Percentiles rank a stretch among this genome's conserved stretches.
Conservation (phyloP, 2,113 vertebrate genomes). For the Collichthys lucidus region DNA sequence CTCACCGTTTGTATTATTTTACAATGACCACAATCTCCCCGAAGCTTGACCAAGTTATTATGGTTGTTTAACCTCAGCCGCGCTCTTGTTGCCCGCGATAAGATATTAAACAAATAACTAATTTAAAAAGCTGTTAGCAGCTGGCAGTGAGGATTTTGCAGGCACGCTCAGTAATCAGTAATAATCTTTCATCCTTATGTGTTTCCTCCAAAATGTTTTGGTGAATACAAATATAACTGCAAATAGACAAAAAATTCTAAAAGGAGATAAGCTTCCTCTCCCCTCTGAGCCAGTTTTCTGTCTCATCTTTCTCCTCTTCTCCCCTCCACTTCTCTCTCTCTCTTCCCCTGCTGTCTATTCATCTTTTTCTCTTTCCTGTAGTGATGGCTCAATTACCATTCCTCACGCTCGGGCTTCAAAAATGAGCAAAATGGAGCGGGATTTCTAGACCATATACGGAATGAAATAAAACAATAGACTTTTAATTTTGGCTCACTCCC, state of each 20-base stretch:
- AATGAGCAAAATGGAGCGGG: slow-evolving; percentile 59
- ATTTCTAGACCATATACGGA: slow-evolving; percentile 50
- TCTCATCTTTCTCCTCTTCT: slow-evolving; percentile 4
- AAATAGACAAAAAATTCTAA: slow-evolving; percentile 20
- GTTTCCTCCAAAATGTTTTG: not conserved
- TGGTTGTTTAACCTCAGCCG: not conserved
- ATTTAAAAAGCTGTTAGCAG: slow-evolving; percentile 2
- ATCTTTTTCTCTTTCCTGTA: slow-evolving; percentile 67
- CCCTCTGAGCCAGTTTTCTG: slow-evolving; percentile 9
- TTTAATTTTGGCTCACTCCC: slow-evolving; percentile 53
- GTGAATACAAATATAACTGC: not conserved
- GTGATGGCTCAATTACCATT: slow-evolving; percentile 77
- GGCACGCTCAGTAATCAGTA: not conserved
- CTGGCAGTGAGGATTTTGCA: not conserved
- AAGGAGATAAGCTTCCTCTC: slow-evolving; percentile 14
- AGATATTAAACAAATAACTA: not conserved
- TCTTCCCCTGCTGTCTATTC: slow-evolving; percentile 46
- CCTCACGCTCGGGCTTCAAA: slow-evolving; percentile 62
- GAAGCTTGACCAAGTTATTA: not conserved
- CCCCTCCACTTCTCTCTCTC: not conserved
- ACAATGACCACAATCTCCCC: not conserved
- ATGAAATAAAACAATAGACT: slow-evolving; percentile 6
- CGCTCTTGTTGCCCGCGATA: no score
- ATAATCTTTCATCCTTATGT: slow-evolving; percentile 9
- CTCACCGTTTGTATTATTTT: not conserved